Percentiles rank a stretch among this genome's conserved stretches.
These are phyloP conservation scores for Plumapathes pennacea DNA, from an alignment of 92 coral and sea anemone species.

Conservation along the genomic window DNA sequence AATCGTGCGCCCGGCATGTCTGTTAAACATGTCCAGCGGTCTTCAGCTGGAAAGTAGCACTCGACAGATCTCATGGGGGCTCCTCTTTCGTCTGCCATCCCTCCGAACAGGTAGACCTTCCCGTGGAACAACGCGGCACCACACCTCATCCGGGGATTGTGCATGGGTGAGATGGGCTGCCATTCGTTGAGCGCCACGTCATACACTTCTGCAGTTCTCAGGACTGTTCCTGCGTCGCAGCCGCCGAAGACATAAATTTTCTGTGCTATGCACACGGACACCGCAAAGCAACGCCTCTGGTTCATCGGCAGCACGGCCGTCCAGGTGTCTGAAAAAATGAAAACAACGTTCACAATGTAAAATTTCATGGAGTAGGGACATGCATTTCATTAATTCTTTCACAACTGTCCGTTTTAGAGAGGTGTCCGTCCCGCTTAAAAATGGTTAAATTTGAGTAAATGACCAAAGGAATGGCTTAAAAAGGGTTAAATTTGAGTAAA, in stretches of 20 bases:
- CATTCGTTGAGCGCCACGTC: constrained; percentile 61
- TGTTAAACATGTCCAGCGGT: constrained; percentile 63
- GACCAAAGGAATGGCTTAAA: no score
- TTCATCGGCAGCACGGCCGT: constrained; percentile 56
- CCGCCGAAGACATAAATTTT: constrained; percentile 85
- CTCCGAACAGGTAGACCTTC: constrained; percentile 77
- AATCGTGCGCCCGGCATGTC: constrained; percentile 57
- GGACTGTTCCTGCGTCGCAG: constrained; percentile 58
- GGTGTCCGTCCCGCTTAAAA: no score
- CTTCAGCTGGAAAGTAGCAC: constrained; percentile 51
- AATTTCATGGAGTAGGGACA: not conserved
- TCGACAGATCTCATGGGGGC: constrained; percentile 59
- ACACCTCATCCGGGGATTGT: constrained; percentile 64
- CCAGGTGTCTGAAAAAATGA: constrained; percentile 64
- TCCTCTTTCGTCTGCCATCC: constrained; percentile 46
- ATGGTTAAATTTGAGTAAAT: no score
- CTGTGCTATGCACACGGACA: constrained; percentile 54
- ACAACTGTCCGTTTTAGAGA: no score
- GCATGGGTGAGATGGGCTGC: constrained; percentile 69
- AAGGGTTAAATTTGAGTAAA: not conserved
- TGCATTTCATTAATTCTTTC: not conserved
- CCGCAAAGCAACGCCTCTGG: constrained; percentile 60
- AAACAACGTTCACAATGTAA: not conserved
- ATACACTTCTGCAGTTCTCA: constrained; percentile 74
- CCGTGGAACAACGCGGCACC: constrained; percentile 72